These are phyloP conservation scores for Amphipyra tragopoginis DNA, from an alignment of 2,888 invertebrate genomes.

Conservation along the genomic window DNA sequence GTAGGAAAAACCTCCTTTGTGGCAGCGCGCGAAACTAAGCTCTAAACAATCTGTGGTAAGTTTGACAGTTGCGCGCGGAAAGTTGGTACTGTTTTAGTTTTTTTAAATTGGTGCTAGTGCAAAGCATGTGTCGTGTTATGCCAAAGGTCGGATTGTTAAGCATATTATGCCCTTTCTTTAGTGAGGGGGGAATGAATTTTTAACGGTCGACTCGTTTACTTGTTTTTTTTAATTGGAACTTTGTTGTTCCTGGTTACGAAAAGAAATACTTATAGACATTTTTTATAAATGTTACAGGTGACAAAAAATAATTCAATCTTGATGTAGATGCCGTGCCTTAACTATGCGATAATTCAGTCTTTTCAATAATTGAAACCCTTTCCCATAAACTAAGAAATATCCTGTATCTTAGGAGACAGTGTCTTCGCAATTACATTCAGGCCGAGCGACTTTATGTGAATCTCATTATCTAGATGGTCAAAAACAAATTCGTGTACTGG, in stretches of 20 bases:
- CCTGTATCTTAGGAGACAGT: too few relatives aligned
- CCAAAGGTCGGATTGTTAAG: constrained; percentile 76
- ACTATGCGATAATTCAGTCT: too few relatives aligned
- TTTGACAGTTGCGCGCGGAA: constrained; percentile 49
- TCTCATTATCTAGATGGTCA: too few relatives aligned
- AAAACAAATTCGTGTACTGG: too few relatives aligned
- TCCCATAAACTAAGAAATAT: too few relatives aligned
- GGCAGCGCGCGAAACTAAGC: constrained; percentile 37
- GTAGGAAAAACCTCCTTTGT: constrained; percentile 56
- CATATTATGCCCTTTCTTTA: constrained; percentile 61
- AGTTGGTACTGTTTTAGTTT: constrained; percentile 56
- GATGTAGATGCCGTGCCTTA: too few relatives aligned
- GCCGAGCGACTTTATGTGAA: too few relatives aligned
- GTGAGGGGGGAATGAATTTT: constrained; percentile 50
- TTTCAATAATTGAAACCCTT: too few relatives aligned
- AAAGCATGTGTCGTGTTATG: constrained; percentile 76
- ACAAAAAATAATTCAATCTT: too few relatives aligned
- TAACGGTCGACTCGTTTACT: constrained; percentile 36
- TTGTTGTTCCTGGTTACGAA: constrained; percentile 27
- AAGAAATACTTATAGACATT: constrained; percentile 4
- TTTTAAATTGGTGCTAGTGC: constrained; percentile 62
- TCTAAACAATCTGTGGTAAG: constrained; percentile 47
- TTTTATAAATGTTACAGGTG: not conserved
- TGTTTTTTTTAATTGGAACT: constrained; percentile 35
- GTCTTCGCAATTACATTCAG: too few relatives aligned